Base-by-base conservation (phyloP, 1,140 invertebrate species). In the Chionoecetes opilio region DNA sequence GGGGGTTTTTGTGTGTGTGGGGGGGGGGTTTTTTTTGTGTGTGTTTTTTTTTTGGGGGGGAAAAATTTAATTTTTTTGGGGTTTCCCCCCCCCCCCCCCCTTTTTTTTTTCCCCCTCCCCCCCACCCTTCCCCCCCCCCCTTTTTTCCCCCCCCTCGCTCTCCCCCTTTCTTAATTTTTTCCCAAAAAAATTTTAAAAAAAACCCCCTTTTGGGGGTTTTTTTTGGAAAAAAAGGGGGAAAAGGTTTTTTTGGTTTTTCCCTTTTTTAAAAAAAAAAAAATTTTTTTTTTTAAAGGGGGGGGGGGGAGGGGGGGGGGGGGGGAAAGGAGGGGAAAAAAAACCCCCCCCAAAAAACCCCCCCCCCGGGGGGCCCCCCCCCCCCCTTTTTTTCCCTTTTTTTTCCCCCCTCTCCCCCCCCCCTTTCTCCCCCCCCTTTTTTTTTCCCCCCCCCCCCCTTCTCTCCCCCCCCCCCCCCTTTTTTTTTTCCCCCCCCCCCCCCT, bases 351-450 rank as follows among this genome's bases (percentile, higher is more conserved):
- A 32, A 32, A 87, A 32, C 31, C 29, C 32, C 85, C 34, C 85
- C 32, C 14, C 32, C 0, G 26, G 37, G 37, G 31, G 37, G 31
- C 32, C 37, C 32, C 85, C 85, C 37, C 85, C 11, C 85, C 85
- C 37, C 32, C 85, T 2, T 32, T 32, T 87, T 32, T 34, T n/a
- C 2, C 85, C 26, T 32, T 9, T 17, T 9, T 17, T 9, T 6
- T 34, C 85, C 29, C 37, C 29, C 85, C n/a, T 26, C n/a, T 32
- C n/a, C 85, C n/a, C 85, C n/a, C 85, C n/a, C 85, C n/a, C 85
- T 38, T 26, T 38, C 85, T 26, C 85, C 9, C 85, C 21, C n/a
- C 21, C 46, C 21, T 17, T 53, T 17, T 32, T n/a, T 32, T n/a
- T 34, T 32, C 6, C 37, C 29, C 85, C 26, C 85, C 29, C 32